These are phyloP conservation scores for Cephus runcator DNA, from an alignment of 2,888 invertebrate species.

Conservation along the genomic window DNA sequence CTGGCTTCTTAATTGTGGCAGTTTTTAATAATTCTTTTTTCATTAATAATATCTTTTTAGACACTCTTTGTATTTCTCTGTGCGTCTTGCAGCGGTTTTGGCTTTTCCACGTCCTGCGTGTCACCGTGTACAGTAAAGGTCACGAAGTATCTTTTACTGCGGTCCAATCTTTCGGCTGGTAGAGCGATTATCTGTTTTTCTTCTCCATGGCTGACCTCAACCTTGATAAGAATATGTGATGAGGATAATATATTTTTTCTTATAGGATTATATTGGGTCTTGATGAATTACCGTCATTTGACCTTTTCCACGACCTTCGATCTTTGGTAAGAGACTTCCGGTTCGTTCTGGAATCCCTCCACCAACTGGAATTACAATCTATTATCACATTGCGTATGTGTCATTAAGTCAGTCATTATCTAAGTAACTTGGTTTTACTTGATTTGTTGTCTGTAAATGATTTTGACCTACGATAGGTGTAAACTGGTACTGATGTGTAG, in stretches of 20 bases:
- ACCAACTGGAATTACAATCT: slow-evolving; percentile 64
- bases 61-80: slow-evolving; percentile 56
- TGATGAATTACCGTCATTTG: slow-evolving; percentile 57
- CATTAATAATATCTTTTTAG: neutral
- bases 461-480: slow-evolving; percentile 57
- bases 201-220: slow-evolving; percentile 86
- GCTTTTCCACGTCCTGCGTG: slow-evolving; percentile 69
- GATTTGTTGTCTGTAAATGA: neutral
- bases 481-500: slow-evolving; percentile 83
- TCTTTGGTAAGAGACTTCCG: slow-evolving; percentile 60
- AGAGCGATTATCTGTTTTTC: slow-evolving; percentile 88
- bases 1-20: neutral
- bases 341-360: slow-evolving; percentile 57
- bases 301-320: slow-evolving; percentile 59
- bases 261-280: neutral
- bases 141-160: slow-evolving; percentile 91
- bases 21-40: neutral
- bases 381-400: slow-evolving; percentile 50
- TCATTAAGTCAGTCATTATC: neutral
- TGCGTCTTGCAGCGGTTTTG: slow-evolving; percentile 37
- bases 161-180: slow-evolving; percentile 87
- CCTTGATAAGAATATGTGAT: slow-evolving; percentile 32
- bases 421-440: neutral
- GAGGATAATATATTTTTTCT: neutral
- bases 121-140: slow-evolving; percentile 90